Evolutionary conservation across 2,888 invertebrate genomes (phyloP).

Genomic region (Agonopterix alstromeriana): DNA sequence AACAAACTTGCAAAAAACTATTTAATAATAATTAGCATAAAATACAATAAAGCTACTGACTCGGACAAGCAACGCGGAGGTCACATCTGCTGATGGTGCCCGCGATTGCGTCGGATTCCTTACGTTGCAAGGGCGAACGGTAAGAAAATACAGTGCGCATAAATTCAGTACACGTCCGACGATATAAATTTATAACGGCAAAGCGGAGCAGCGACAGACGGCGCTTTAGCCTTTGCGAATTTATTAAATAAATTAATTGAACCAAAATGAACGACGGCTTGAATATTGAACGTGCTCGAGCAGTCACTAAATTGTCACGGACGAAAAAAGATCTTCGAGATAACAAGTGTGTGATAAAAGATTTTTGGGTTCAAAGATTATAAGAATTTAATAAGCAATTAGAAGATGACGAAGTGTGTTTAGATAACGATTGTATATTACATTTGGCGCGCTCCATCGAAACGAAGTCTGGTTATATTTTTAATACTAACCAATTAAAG

Average conservation of each 20-base stretch:
- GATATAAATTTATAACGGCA: conserved; percentile 70
- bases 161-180: conserved; percentile 65
- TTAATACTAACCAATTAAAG: too few species aligned
- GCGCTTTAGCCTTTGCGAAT: conserved; percentile 52
- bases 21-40: too few species aligned
- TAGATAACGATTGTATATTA: too few species aligned
- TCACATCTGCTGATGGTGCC: conserved; percentile 33
- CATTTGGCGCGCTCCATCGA: too few species aligned
- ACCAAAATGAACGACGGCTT: conserved; percentile 52
- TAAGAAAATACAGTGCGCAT: conserved; percentile 58
- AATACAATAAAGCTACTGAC: too few species aligned
- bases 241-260: conserved; percentile 71
- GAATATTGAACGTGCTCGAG: conserved; percentile 36
- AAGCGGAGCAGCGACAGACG: conserved; percentile 56
- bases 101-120: conserved; percentile 23
- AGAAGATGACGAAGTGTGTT: too few species aligned
- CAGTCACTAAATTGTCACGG: background rate
- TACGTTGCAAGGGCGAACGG: conserved; percentile 40
- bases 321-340: too few species aligned
- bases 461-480: too few species aligned
- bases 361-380: too few species aligned
- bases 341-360: too few species aligned
- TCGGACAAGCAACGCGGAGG: conserved; percentile 11
- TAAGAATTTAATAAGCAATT: too few species aligned
- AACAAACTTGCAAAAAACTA: too few species aligned